These are phyloP conservation scores for Passerina amoena DNA, from an alignment of 2,113 vertebrate species.

Conservation along the genomic window DNA sequence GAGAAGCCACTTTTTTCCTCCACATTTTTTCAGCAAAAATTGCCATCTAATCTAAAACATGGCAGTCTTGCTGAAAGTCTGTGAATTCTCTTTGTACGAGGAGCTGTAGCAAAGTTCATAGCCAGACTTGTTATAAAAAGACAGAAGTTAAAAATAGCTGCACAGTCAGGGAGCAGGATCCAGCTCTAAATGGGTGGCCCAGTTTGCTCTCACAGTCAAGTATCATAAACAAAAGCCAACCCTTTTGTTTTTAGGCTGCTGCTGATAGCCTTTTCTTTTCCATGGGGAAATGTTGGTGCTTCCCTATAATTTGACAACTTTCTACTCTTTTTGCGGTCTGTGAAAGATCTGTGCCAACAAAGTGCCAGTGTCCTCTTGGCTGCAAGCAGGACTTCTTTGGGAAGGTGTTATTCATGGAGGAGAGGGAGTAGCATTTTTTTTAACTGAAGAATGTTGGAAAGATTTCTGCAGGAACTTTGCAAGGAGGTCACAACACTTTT, in stretches of 20 bases:
- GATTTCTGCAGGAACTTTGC: not conserved
- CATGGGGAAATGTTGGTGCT: not conserved
- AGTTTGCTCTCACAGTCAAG: slow-evolving; percentile 22
- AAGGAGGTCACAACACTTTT: not conserved
- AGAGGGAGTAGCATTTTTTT: not conserved
- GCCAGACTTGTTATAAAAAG: not conserved
- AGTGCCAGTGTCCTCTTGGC: not conserved
- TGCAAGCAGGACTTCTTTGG: not conserved
- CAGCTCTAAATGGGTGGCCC: slow-evolving; percentile 49
- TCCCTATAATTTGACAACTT: not conserved
- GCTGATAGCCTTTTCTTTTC: not conserved
- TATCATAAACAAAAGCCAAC: not conserved
- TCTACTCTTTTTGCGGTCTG: not conserved
- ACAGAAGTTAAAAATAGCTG: slow-evolving; percentile 44
- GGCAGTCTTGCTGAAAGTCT: not conserved
- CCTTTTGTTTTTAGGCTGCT: not conserved
- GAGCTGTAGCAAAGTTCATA: not conserved
- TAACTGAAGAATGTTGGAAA: not conserved
- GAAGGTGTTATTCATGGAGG: not conserved
- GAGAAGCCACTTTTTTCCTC: not conserved
- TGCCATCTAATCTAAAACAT: not conserved
- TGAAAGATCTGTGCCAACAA: not conserved
- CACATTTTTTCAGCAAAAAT: not conserved
- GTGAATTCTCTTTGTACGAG: not conserved
- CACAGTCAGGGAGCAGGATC: not conserved